These are phyloP conservation scores for Chelonus insularis DNA, from an alignment of 1,140 invertebrate species.

Conservation along the genomic window DNA sequence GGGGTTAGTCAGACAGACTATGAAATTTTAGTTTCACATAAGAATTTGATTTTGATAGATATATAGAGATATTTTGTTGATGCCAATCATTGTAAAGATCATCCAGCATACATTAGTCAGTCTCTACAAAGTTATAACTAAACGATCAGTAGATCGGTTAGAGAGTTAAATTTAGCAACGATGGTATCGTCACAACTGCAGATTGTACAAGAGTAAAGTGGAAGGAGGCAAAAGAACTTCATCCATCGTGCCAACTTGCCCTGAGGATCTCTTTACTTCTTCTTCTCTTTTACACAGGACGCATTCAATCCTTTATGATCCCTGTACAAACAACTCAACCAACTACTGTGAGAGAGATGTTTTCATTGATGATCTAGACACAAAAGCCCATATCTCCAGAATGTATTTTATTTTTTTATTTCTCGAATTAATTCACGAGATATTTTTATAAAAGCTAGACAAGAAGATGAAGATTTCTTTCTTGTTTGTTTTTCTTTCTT, in stretches of 20 bases:
- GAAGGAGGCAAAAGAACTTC: background rate
- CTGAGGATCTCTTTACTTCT: too few species aligned
- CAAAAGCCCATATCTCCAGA: background rate
- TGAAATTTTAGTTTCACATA: too few species aligned
- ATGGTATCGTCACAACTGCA: background rate
- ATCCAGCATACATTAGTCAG: background rate
- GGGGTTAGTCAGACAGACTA: too few species aligned
- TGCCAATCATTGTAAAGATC: background rate
- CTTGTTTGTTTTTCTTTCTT: too few species aligned
- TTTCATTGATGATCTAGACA: background rate
- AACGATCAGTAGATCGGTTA: background rate
- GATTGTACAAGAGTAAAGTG: background rate
- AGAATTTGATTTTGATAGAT: too few species aligned
- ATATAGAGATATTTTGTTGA: too few species aligned
- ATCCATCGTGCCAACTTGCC: slow-evolving; percentile 3
- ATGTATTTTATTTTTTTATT: too few species aligned
- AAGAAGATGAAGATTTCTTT: too few species aligned
- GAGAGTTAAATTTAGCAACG: slow-evolving; percentile 1
- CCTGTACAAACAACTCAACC: slow-evolving; percentile 1
- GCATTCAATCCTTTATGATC: slow-evolving; percentile 6
- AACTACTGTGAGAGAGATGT: background rate
- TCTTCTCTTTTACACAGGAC: background rate
- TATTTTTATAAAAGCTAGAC: too few species aligned
- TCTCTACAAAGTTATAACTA: background rate
- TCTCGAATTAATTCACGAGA: too few species aligned